These are phyloP conservation scores for Sturnira hondurensis DNA, from an alignment of 2,113 vertebrate genomes.

Conservation along the genomic window DNA sequence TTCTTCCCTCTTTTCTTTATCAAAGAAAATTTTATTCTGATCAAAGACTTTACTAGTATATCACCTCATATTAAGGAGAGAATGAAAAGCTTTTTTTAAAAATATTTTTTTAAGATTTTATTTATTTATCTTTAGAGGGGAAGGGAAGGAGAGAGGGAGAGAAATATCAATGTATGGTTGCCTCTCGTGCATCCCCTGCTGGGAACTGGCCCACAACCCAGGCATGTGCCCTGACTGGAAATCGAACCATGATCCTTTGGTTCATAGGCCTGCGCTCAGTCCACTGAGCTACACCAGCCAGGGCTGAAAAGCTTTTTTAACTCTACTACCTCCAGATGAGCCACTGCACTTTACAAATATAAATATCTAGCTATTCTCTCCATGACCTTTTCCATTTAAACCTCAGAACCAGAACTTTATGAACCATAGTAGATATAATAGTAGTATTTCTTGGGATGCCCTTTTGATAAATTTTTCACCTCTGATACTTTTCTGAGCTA, in stretches of 20 bases:
- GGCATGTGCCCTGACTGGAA: too few species aligned
- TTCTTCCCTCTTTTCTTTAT: neutral
- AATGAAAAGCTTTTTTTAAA: too few species aligned
- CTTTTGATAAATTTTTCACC: neutral
- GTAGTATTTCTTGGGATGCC: neutral
- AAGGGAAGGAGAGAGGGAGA: too few species aligned
- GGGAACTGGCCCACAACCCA: too few species aligned
- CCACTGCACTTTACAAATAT: neutral
- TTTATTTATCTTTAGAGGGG: too few species aligned
- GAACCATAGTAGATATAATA: neutral
- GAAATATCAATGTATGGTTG: too few species aligned
- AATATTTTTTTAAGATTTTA: too few species aligned
- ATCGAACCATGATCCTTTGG: too few species aligned
- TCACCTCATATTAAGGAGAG: neutral
- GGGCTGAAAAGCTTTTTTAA: neutral
- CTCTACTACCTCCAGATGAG: neutral
- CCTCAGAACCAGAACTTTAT: conserved; percentile 16
- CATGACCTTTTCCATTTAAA: neutral
- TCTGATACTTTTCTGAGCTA: neutral
- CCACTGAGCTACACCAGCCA: too few species aligned
- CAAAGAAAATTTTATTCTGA: neutral
- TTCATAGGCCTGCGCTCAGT: too few species aligned
- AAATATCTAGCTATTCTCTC: neutral
- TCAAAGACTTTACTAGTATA: neutral
- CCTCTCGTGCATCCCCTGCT: too few species aligned